Evolutionary conservation across 2,797 vertebrate genomes (phyloP).

Genomic region (Gallinago nigripennis): DNA sequence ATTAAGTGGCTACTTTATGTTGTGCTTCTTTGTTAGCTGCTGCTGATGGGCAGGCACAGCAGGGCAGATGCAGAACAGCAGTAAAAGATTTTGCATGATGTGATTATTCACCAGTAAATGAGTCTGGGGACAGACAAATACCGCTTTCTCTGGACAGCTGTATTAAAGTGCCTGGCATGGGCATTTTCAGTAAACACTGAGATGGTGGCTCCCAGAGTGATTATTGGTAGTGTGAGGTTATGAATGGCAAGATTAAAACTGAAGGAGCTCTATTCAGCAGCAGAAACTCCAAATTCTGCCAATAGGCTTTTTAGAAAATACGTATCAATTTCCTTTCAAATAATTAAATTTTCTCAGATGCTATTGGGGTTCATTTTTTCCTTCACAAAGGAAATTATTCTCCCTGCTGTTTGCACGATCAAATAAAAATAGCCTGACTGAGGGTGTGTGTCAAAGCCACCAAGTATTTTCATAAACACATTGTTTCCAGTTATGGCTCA

Average conservation of each 20-base stretch:
- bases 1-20: conserved; percentile 8
- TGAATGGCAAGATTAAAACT: neutral
- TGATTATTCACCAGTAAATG: neutral
- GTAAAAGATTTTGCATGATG: neutral
- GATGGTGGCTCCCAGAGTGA: neutral
- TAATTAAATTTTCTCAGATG: neutral
- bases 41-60: neutral
- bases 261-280: neutral
- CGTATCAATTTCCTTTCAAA: neutral
- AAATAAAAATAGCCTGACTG: neutral
- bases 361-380: neutral
- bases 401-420: neutral
- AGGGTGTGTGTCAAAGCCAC: neutral
- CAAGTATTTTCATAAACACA: neutral
- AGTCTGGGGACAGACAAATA: neutral
- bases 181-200: neutral
- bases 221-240: neutral
- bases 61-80: neutral
- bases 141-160: neutral
- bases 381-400: neutral
- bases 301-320: neutral
- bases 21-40: neutral
- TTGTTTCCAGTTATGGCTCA: neutral
- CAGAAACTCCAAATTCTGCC: neutral
- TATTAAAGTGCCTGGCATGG: neutral